Conservation (phyloP, 2,113 vertebrate species). For the Rhineura floridana region DNA sequence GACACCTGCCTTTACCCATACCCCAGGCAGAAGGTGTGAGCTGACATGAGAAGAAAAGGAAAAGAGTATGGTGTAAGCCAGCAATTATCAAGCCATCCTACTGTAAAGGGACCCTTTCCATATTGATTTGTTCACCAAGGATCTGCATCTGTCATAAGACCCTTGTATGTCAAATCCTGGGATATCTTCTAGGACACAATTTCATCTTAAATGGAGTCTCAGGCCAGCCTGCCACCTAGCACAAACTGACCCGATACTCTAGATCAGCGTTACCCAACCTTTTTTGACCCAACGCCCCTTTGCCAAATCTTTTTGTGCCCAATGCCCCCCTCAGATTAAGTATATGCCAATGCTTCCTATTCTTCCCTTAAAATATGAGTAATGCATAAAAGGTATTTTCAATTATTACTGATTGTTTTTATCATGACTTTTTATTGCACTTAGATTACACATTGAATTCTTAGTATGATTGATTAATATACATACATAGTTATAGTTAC, state of each 20-base stretch:
- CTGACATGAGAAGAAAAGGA: slow-evolving; percentile 13
- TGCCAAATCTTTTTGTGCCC: too few species aligned
- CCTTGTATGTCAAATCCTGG: background rate
- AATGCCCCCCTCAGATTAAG: too few species aligned
- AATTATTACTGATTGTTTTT: too few species aligned
- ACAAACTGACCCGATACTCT: background rate
- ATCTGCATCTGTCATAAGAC: background rate
- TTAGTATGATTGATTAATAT: too few species aligned
- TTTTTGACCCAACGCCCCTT: too few species aligned
- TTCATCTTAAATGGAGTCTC: background rate
- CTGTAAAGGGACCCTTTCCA: background rate
- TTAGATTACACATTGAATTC: too few species aligned
- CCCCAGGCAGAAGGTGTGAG: slow-evolving; percentile 43
- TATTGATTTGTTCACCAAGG: background rate
- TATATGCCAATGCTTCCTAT: too few species aligned
- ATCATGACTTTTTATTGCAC: too few species aligned
- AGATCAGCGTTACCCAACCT: background rate
- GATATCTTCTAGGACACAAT: background rate
- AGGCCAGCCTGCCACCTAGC: background rate
- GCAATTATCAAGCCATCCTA: slow-evolving; percentile 23
- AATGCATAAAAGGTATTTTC: too few species aligned
- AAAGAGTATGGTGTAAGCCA: slow-evolving; percentile 45
- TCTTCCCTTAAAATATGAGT: too few species aligned
- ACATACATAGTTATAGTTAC: too few species aligned
- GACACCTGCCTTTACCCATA: slow-evolving; percentile 59